These are phyloP conservation scores for Drosophila seclusa DNA, from an alignment of 2,888 invertebrate species.

Conservation along the genomic window DNA sequence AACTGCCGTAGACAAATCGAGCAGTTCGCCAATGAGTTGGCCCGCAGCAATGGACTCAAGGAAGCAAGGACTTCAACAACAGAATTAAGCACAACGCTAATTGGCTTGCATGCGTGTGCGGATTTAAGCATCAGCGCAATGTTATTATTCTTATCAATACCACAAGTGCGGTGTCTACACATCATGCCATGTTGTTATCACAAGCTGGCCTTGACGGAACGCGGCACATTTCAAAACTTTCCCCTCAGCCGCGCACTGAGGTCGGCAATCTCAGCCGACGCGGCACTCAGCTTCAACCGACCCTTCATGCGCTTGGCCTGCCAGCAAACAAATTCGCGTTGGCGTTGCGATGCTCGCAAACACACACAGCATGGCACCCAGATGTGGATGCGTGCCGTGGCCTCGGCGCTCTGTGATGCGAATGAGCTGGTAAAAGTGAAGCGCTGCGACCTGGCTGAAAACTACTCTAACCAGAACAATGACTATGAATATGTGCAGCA, in stretches of 20 bases:
- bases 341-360: conserved; percentile 84
- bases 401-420: conserved; percentile 87
- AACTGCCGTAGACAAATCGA: conserved; percentile 86
- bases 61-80: too few relatives aligned
- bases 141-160: conserved; percentile 87
- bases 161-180: conserved; percentile 86
- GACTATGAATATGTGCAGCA: conserved; percentile 28
- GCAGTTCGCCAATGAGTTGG: conserved; percentile 83
- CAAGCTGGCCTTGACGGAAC: conserved; percentile 86
- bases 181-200: conserved; percentile 94
- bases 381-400: conserved; percentile 87
- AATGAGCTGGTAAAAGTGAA: conserved; percentile 55
- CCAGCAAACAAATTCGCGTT: conserved; percentile 87
- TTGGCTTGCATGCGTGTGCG: conserved; percentile 92
- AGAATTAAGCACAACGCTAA: conserved; percentile 76
- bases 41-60: conserved; percentile 8
- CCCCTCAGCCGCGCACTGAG: conserved; percentile 87
- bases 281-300: conserved; percentile 85
- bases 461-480: background rate
- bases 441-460: background rate
- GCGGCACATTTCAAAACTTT: conserved; percentile 87
- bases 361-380: conserved; percentile 85
- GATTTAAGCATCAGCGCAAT: conserved; percentile 90
- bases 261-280: conserved; percentile 70
- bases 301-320: conserved; percentile 91